Percentiles rank a stretch among this genome's conserved stretches.
Conservation (phyloP, 2,797 vertebrate species). For the Hyperoplus immaculatus region DNA sequence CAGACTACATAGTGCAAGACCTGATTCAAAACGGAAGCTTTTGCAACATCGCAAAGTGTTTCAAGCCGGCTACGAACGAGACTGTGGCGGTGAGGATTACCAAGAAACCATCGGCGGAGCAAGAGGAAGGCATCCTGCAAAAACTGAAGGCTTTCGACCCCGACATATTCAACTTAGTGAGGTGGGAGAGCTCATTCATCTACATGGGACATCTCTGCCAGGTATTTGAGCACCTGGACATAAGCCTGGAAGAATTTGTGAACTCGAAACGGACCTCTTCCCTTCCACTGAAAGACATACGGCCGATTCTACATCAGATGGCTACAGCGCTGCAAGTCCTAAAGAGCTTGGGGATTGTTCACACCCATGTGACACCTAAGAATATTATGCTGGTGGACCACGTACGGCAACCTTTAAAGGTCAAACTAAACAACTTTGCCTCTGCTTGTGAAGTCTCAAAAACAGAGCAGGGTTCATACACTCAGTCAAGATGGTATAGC, state of each 20-base stretch:
- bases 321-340: slow-evolving; percentile 2
- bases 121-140: background rate
- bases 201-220: slow-evolving; percentile 1
- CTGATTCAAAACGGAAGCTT: background rate
- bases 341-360: background rate
- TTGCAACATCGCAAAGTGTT: background rate
- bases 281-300: background rate
- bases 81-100: background rate
- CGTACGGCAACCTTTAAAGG: background rate
- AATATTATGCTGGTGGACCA: slow-evolving; percentile 15
- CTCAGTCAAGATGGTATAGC: background rate
- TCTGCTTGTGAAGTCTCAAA: background rate
- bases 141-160: background rate
- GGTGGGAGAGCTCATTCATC: background rate
- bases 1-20: background rate
- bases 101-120: background rate
- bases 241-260: slow-evolving; percentile 2
- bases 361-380: background rate
- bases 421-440: slow-evolving; percentile 1
- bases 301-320: background rate
- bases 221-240: background rate
- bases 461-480: background rate
- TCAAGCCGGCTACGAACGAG: background rate
- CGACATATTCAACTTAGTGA: background rate
- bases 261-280: background rate